Evolutionary conservation across 2,797 vertebrate species (phyloP).

Genomic region (Harpagifer antarcticus): DNA sequence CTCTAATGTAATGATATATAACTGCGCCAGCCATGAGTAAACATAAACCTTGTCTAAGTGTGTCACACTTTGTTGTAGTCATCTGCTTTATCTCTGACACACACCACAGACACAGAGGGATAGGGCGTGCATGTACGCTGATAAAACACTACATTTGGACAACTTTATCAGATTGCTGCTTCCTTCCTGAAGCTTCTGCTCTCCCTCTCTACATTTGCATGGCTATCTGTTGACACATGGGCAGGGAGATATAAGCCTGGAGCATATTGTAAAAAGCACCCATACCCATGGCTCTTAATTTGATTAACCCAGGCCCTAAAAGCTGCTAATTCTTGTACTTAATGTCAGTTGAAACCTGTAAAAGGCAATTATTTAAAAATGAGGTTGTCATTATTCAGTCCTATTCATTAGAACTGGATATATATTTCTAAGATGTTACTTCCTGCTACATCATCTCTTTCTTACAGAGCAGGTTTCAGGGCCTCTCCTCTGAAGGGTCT

Average conservation of each 20-base stretch:
- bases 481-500: constrained; percentile 85
- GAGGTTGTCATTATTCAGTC: not conserved
- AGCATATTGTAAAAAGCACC: constrained; percentile 8
- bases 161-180: constrained; percentile 53
- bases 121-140: constrained; percentile 44
- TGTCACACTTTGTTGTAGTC: constrained; percentile 44
- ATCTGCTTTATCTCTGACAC: constrained; percentile 58
- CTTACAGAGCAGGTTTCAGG: constrained; percentile 82
- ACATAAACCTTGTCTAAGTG: constrained; percentile 33
- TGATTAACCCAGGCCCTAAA: not conserved
- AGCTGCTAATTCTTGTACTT: not conserved
- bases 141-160: constrained; percentile 60
- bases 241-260: constrained; percentile 17
- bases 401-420: not conserved
- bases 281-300: not conserved
- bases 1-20: not conserved
- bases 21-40: not conserved
- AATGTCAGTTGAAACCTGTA: not conserved
- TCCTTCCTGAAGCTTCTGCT: constrained; percentile 53
- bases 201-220: constrained; percentile 58
- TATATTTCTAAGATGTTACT: not conserved
- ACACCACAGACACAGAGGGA: constrained; percentile 41
- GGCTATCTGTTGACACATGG: constrained; percentile 29
- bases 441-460: constrained; percentile 55
- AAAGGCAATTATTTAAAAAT: not conserved